Base-by-base conservation (phyloP, 1,140 invertebrate genomes). In the Trypoxylus dichotomus region DNA sequence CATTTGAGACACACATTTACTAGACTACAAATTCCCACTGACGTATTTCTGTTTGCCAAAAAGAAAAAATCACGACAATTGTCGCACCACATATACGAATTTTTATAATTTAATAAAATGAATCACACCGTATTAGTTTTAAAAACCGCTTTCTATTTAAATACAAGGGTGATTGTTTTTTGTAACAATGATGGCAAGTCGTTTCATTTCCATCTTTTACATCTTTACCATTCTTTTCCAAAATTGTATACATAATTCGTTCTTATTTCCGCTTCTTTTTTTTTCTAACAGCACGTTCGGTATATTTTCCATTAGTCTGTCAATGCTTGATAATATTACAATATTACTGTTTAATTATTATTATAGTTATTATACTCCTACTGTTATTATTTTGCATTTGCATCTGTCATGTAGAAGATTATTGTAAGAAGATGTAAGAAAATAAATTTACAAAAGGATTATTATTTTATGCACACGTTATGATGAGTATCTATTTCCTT, bases 381-480 rank as follows among this genome's bases (percentile, higher is more conserved):
- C 27, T 24, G 15, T 54, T 54, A 68, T 68, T 68, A 68, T 68
- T 68, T 68, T 68, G 27, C 21, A 60, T 60, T 60, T 60, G 58
- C n/a, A 24, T 68, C 27, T 68, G 60, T 68, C 60, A 68, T 68
- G 27, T 68, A 68, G 60, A 60, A 60, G n/a, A 68, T 68, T 68
- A 68, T 27, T 68, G 60, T 68, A 68, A 68, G 60, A 29, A 68
- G 60, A 68, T 68, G 60, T 68, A 68, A 68, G 60, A 68, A 68
- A 68, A 68, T 68, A 68, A 68, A 68, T 68, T 68, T 68, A 68
- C 60, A 68, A 68, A 68, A 68, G 60, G 60, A 68, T 68, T 68
- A 27, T 27, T 68, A 68, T 68, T 27, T 68, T 68, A 68, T 68
- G 27, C 60, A 68, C 60, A 68, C 21, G 60, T 68, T 68, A 58